phyloP scores from a whole-genome alignment of 2,888 invertebrate species.

The Tillus elongatus region DNA sequence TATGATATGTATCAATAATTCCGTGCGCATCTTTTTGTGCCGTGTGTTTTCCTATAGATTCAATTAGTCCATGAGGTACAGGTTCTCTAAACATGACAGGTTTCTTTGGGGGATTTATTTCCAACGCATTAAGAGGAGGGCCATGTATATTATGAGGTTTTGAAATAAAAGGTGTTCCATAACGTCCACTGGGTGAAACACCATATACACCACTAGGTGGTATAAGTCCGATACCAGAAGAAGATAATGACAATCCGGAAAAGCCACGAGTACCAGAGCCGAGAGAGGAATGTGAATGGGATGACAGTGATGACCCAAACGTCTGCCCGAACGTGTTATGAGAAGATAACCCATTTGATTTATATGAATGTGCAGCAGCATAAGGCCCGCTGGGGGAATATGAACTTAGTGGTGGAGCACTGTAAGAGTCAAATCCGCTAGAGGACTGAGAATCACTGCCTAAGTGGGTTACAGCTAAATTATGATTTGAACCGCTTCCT shows the following conservation, averaged over 20 bases:
- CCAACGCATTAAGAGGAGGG: constrained; percentile 33
- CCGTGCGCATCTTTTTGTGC: constrained; percentile 54
- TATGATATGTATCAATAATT: constrained; percentile 34
- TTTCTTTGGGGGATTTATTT: constrained; percentile 45
- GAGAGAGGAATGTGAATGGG: constrained; percentile 14
- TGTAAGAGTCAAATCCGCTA: constrained; percentile 27
- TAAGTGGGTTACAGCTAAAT: constrained; percentile 5
- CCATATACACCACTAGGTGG: constrained; percentile 56
- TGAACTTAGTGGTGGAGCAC: constrained; percentile 33
- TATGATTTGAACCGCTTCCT: constrained; percentile 14
- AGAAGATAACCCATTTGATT: constrained; percentile 30
- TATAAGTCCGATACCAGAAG: constrained; percentile 41
- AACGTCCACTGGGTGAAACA: constrained; percentile 47
- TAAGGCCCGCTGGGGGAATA: constrained; percentile 38
- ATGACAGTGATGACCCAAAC: constrained; percentile 16
- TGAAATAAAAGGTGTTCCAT: constrained; percentile 38
- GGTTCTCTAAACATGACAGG: constrained; percentile 68
- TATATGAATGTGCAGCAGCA: constrained; percentile 35
- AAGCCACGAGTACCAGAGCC: constrained; percentile 17
- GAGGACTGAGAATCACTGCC: too few relatives aligned
- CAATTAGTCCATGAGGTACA: constrained; percentile 60
- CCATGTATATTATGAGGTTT: constrained; percentile 30
- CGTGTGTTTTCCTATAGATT: constrained; percentile 52
- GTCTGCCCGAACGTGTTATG: constrained; percentile 15
- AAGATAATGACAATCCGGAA: constrained; percentile 21